phyloP scores from a whole-genome alignment of 1,140 invertebrate species.

The Trinorchestia longiramus region DNA sequence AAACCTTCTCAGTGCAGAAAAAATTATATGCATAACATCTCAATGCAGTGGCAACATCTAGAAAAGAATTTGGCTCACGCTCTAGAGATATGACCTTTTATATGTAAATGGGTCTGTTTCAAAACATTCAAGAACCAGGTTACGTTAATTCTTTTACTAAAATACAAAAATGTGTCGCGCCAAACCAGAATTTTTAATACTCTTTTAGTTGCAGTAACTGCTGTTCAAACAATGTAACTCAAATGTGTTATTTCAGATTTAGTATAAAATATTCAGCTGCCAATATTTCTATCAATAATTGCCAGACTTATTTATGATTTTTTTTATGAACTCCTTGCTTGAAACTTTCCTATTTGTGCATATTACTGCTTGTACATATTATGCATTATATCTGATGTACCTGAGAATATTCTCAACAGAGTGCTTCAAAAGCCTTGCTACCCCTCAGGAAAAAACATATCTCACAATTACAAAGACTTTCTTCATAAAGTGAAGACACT shows the following conservation, averaged over 20 bases:
- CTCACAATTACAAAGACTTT: no score
- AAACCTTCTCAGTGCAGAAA: neutral
- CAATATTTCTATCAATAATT: neutral
- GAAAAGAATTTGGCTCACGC: neutral
- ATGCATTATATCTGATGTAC: no score
- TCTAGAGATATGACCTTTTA: neutral
- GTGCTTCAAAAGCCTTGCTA: no score
- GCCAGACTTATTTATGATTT: neutral
- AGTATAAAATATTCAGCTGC: neutral
- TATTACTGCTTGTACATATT: no score
- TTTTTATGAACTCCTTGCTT: no score
- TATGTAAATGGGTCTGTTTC: neutral
- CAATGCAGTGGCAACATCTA: neutral
- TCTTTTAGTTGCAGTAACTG: neutral
- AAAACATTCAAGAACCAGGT: neutral
- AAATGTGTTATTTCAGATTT: neutral
- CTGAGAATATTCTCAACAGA: no score
- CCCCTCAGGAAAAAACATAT: no score
- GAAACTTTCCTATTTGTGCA: no score
- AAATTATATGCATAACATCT: neutral
- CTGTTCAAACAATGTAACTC: neutral
- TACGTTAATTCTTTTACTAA: neutral
- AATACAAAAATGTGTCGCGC: neutral
- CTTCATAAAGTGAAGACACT: no score
- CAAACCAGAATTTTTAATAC: neutral